Base-by-base conservation (phyloP, 2,888 invertebrate genomes). In the Baronia brevicornis region DNA sequence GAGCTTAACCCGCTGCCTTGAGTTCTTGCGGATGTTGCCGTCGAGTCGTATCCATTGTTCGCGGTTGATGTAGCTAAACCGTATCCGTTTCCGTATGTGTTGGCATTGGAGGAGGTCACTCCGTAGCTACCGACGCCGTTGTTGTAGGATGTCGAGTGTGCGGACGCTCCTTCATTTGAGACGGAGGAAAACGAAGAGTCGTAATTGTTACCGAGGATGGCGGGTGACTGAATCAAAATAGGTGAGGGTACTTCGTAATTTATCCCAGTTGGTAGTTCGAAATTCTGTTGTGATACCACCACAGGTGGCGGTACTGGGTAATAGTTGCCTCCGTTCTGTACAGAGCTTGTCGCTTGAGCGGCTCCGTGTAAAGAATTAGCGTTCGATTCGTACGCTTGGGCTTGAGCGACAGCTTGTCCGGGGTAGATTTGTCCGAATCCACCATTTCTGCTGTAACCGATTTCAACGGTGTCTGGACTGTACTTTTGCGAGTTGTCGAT, bases 261-360 rank as follows among this genome's bases (percentile, higher is more conserved):
- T 5, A 54, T 44, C 19, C 52, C 58, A 29, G 53, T 44, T 7
- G 69, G 70, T 1, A 47, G 46, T 34, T 60, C 65, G 27, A 69
- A 68, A 54, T 70, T 71, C 41, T 80, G 75, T 48, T 80, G 79
- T 3, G 78, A 58, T 38, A 77, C 51, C 28, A 79, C 52, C 5
- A 66, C 60, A 0, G 68, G 73, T 5, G 60, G 64, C 0, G 73
- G 74, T 7, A 74, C 46, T 1, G 65, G 48, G 46, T 68, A 72
- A 55, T 67, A 79, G 5, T 46, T 50, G 1, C 61, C 54, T 7
- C 35, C 55, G 10, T 57, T 52, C 12, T 54, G 55, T 5, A 48
- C 51, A 23, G 55, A 44, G 10, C 55, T 56, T 1, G 37, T 30
- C 5, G 60, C 56, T 29, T 55, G 51, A n/a, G 53, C 54, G 2